A percentile compares a stretch with the other conserved stretches of the same genome.
Conservation (phyloP, 2,113 vertebrate species). For the Brachypteracias leptosomus region DNA sequence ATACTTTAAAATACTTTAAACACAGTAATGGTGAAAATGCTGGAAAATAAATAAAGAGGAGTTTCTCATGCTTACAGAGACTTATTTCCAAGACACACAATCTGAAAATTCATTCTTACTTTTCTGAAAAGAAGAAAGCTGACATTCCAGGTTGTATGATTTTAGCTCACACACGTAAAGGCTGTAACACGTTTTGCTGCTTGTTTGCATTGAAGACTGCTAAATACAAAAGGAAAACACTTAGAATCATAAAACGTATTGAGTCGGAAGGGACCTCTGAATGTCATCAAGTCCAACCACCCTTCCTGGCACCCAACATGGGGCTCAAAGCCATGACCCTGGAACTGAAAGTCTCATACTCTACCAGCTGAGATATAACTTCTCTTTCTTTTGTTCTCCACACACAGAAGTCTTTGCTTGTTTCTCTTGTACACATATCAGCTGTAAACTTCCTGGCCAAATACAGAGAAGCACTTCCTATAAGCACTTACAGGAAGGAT, state of each 20-base stretch:
- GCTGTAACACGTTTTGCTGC: background rate
- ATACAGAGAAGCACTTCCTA: background rate
- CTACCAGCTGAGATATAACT: too few relatives aligned
- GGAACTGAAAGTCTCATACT: too few relatives aligned
- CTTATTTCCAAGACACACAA: background rate
- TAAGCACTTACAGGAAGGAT: background rate
- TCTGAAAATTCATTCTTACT: background rate
- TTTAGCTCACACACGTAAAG: background rate
- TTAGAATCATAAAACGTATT: too few relatives aligned
- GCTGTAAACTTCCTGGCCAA: background rate
- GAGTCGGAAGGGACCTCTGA: too few relatives aligned
- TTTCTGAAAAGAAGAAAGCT: background rate
- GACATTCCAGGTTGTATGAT: background rate
- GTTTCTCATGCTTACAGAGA: background rate
- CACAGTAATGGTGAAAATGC: background rate
- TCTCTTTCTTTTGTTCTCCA: background rate
- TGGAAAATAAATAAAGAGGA: background rate
- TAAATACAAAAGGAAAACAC: background rate
- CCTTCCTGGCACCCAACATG: too few relatives aligned
- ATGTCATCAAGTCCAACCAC: too few relatives aligned
- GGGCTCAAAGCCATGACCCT: too few relatives aligned
- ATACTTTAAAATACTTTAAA: background rate
- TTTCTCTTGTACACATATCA: background rate
- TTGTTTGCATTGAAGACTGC: background rate
- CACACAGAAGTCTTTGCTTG: background rate